These are phyloP conservation scores for Dendroctonus valens DNA, from an alignment of 1,140 invertebrate genomes.

Conservation along the genomic window DNA sequence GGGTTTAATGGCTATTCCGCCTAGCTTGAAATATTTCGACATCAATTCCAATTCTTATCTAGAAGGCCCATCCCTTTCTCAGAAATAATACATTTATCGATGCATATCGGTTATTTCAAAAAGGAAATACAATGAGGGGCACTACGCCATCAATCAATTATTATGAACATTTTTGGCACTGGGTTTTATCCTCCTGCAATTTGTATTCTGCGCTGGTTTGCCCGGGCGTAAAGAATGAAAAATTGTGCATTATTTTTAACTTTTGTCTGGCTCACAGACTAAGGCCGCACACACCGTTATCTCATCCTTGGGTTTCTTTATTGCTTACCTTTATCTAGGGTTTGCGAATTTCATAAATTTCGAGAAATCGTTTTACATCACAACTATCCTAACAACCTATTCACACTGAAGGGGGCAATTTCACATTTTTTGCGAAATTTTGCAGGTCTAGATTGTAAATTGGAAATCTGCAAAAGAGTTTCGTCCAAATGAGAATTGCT, in stretches of 20 bases:
- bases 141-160: slow-evolving; percentile 24
- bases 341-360: no score
- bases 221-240: slow-evolving; percentile 23
- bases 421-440: no score
- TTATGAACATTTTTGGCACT: slow-evolving; percentile 27
- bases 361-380: no score
- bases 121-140: slow-evolving; percentile 24
- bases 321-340: slow-evolving; percentile 7
- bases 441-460: no score
- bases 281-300: slow-evolving; percentile 2
- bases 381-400: no score
- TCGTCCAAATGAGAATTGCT: no score
- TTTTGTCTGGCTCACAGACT: slow-evolving; percentile 14
- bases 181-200: slow-evolving; percentile 23
- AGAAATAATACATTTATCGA: slow-evolving; percentile 29
- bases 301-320: slow-evolving; percentile 4
- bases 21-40: no score
- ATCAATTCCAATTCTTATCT: slow-evolving; percentile 13
- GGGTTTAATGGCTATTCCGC: no score
- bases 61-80: slow-evolving; percentile 21
- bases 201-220: slow-evolving; percentile 22
- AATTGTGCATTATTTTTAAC: slow-evolving; percentile 25
- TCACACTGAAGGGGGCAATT: no score
- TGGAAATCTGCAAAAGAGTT: no score
- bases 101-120: slow-evolving; percentile 19